Base-by-base conservation (phyloP, 2,888 invertebrate species). In the Bedellia somnulentella region DNA sequence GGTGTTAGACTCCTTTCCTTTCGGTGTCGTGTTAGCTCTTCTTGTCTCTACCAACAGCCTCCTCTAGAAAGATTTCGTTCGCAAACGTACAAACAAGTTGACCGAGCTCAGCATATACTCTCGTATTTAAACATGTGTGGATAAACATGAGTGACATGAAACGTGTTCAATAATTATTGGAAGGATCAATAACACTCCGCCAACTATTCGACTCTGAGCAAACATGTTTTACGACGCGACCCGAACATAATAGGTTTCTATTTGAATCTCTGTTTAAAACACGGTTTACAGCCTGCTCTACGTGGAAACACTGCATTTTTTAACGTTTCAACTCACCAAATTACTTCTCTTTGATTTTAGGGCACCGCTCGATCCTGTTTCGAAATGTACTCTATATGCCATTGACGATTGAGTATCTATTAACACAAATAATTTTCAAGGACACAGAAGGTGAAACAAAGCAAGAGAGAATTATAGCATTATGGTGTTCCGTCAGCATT, bases 121-220 rank as follows among this genome's bases (percentile, higher is more conserved):
- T 63, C 54, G 52, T 71, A 52, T 75, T 70, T 67, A 63, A 66
- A 58, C 58, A 56, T 57, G 51, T 23, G 15, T 29, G 27, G 30
- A 30, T 56, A 60, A 58, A 61, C 66, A 61, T 64, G 60, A n/a
- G 68, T 64, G 67, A 70, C 71, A 73, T 59, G 68, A 68, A 73
- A 73, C 73, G 68, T 75, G 75, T 63, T 60, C 75, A 67, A 75
- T 75, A 73, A 73, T 75, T 75, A 75, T 75, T 73, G 63, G 71
- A 75, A 75, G 71, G 71, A 75, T 71, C 73, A 75, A 75, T 75
- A 66, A 54, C 49, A 55, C 59, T 52, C 56, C 57, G 59, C 54
- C 66, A 70, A 66, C 59, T 66, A 71, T 73, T 67, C 63, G 71
- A 60, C 57, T 61, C 57, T 56, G 44, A 39, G 59, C 57, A 66